Base-by-base conservation (phyloP, 2,888 invertebrate species). In the Xanthia togata region DNA sequence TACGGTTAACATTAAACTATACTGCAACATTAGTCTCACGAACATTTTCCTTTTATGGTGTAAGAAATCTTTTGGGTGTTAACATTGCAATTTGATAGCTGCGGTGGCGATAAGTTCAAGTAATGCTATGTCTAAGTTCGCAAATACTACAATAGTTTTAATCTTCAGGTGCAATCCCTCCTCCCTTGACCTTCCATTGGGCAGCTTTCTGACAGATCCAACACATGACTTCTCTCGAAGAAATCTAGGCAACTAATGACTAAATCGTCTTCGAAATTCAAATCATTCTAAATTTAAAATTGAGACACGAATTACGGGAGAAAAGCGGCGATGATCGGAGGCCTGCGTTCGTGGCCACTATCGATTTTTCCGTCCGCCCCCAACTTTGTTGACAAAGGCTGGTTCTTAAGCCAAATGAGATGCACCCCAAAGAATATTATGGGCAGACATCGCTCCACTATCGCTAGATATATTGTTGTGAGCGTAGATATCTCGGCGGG, bases 351-450 rank as follows among this genome's bases (percentile, higher is more conserved):
- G 95, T 91, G 95, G 94, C 92, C 91, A 93, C 90, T 96, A 96
- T 96, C 95, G 96, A 96, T 96, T 96, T 96, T 96, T 93, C 93
- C 93, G 91, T 91, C 93, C 94, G 91, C 94, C 96, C 96, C 96
- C 94, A 94, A 94, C 93, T 94, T 94, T 96, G 96, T 96, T 96
- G 96, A 96, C 96, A 96, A 96, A 96, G 96, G 96, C 95, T 94
- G 95, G 96, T 96, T 96, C 96, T 96, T 96, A 96, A 94, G 94
- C 95, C 95, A 96, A 96, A 96, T 96, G 96, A 96, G 96, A 96
- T 96, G 96, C 96, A 96, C 96, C 96, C 96, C 94, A 96, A 96
- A 96, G 96, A 96, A 96, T 96, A 96, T 96, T 96, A 96, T 95
- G 96, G 96, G 94, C 96, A 96, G 96, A 96, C 96, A 96, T 96